Evolutionary conservation across 1,140 invertebrate genomes (phyloP).

Genomic region (Medauroidea extradentata): DNA sequence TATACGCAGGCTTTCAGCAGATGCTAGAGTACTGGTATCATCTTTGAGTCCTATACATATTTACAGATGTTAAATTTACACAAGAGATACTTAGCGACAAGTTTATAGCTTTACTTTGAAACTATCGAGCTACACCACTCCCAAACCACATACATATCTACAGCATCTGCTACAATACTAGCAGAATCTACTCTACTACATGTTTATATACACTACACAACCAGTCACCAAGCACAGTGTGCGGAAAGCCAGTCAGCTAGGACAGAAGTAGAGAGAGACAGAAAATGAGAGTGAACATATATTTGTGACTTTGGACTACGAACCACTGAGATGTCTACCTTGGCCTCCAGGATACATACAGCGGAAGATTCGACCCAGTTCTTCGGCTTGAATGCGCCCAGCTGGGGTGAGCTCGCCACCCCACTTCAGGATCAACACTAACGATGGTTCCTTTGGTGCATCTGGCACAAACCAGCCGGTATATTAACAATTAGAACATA

Average conservation of each 20-base stretch:
- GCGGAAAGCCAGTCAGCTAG: background rate
- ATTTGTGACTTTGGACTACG: slow-evolving; percentile 6
- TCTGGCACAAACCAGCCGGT: slow-evolving; percentile 48
- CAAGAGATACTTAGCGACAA: no score
- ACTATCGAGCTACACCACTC: no score
- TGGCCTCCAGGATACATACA: slow-evolving; percentile 96
- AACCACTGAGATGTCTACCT: slow-evolving; percentile 57
- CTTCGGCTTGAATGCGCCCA: slow-evolving; percentile 94
- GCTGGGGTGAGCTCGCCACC: slow-evolving; percentile 98
- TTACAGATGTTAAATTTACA: no score
- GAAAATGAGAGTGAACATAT: background rate
- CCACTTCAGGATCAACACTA: slow-evolving; percentile 98
- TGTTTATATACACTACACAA: no score
- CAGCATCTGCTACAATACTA: no score
- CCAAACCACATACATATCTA: no score
- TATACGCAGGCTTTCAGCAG: no score
- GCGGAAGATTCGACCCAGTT: slow-evolving; percentile 94
- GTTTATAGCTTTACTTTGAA: no score
- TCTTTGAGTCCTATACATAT: no score
- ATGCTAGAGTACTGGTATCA: no score
- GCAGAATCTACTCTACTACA: no score
- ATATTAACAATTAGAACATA: background rate
- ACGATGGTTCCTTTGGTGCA: slow-evolving; percentile 76
- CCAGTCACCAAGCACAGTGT: no score
- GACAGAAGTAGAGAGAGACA: background rate